Evolutionary conservation across 1,140 invertebrate species (phyloP).

Genomic region (Calliphora vicina): DNA sequence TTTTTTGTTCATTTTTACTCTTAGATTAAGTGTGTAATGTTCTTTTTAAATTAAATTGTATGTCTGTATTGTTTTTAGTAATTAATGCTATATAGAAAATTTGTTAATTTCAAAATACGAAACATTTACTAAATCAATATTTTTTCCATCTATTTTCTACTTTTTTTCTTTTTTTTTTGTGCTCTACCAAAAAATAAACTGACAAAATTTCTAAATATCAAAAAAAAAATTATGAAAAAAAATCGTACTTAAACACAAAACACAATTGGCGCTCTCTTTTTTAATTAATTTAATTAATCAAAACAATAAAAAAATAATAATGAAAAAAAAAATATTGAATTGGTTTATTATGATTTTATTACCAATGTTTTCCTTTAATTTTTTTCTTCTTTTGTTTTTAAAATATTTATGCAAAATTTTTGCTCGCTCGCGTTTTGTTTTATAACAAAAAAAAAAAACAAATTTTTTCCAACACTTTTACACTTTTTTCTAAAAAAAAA

Average conservation of each 20-base stretch:
- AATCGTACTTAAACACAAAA: conserved; percentile 47
- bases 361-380: conserved; percentile 17
- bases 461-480: conserved; percentile 5
- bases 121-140: conserved; percentile 62
- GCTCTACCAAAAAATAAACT: conserved; percentile 55
- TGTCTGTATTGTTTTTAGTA: conserved; percentile 15
- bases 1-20: not conserved
- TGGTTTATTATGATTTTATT: not conserved
- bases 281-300: conserved; percentile 49
- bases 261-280: conserved; percentile 35
- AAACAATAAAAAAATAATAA: no score
- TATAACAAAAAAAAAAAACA: not conserved
- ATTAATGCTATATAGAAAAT: conserved; percentile 20
- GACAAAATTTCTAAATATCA: conserved; percentile 40
- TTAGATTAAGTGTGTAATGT: not conserved
- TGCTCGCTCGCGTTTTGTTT: conserved; percentile 29
- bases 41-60: not conserved
- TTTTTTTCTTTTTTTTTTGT: conserved; percentile 61
- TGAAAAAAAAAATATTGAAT: conserved; percentile 20
- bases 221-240: conserved; percentile 46
- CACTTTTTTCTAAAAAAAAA: not conserved
- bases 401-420: conserved; percentile 40
- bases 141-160: conserved; percentile 56
- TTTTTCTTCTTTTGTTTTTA: conserved; percentile 39
- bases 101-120: conserved; percentile 19